Evolutionary conservation across 2,797 vertebrate genomes (phyloP), one percentile per base, ranked within the genome.

Genomic region (Catostomus latipinnis): DNA sequence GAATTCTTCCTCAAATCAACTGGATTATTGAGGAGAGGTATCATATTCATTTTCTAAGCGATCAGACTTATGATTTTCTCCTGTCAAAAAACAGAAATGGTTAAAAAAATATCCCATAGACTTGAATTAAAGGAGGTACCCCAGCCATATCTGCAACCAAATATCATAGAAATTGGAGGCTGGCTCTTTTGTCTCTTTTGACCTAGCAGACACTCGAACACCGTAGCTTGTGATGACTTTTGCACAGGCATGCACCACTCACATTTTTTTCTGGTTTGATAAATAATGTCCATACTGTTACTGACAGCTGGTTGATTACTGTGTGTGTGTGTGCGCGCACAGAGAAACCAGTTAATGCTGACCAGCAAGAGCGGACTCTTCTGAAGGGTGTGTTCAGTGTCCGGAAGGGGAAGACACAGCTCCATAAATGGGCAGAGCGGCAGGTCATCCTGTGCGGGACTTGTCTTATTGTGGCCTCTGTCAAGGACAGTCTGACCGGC

Each of bases 341-440:
- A 99, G 97, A 97, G 90, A 95, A 93, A 85, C 96, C 96, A 0
- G 93, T 92, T 85, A 96, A 96, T 5, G 91, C 94, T 74, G 97
- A 98, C 85, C 97, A 97, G 90, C 84, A 96, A 87, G 97, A 98
- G 88, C 94, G 96, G 67, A 94, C 96, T 71, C 89, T 97, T 73
- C 90, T 99, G 79, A 97, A 95, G 85, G 97, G 97, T 0, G 91
- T 98, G 69, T 99, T 97, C 85, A 98, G 86, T 0, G 97, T 98
- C 7, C 94, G 97, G 66, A 99, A 99, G 88, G 97, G 97, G 54
- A 98, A 97, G 90, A 98, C 96, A 0, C 97, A 98, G 91, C 90
- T 99, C 87, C 97, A 99, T 92, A 99, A 99, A 90, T 99, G 97
- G 97, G 95, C 97, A 0, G 97, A 99, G 89, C 95, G 97, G 62